phyloP scores from a whole-genome alignment of 1,140 invertebrate genomes.

The Zeugodacus cucurbitae region DNA sequence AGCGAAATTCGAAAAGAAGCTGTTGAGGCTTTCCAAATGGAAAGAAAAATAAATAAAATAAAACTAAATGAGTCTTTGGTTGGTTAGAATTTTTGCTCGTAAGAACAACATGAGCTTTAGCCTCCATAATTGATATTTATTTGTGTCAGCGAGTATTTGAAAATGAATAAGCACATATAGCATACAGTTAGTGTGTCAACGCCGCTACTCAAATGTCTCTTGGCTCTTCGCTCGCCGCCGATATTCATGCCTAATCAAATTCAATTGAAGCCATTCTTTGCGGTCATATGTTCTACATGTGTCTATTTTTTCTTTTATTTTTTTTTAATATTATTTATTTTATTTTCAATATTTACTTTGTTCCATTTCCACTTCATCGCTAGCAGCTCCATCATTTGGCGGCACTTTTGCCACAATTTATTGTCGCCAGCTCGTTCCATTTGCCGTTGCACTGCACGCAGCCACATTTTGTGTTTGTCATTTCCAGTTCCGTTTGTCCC shows the following conservation, averaged over 20 bases:
- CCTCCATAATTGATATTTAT: not conserved
- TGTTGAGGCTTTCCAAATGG: no score
- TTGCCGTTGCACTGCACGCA: not conserved
- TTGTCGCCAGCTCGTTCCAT: not conserved
- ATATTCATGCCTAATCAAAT: conserved; percentile 13
- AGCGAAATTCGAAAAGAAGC: no score
- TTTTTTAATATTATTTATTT: not conserved
- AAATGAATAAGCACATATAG: no score
- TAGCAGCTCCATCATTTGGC: not conserved
- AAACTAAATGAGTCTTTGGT: not conserved
- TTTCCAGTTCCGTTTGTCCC: conserved; percentile 7
- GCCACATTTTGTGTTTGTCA: not conserved
- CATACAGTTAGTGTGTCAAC: not conserved
- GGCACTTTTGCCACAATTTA: not conserved
- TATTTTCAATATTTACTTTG: not conserved
- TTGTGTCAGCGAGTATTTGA: not conserved
- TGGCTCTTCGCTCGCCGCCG: not conserved
- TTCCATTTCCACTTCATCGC: not conserved
- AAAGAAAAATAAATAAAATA: not conserved
- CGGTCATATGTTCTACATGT: not conserved
- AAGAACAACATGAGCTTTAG: not conserved
- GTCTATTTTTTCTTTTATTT: not conserved
- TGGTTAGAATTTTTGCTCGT: not conserved
- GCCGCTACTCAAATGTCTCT: not conserved
- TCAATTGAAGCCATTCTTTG: not conserved